These are phyloP conservation scores for Rambutsinella grinnellia DNA, from an alignment of 2,888 invertebrate genomes.

Conservation along the genomic window DNA sequence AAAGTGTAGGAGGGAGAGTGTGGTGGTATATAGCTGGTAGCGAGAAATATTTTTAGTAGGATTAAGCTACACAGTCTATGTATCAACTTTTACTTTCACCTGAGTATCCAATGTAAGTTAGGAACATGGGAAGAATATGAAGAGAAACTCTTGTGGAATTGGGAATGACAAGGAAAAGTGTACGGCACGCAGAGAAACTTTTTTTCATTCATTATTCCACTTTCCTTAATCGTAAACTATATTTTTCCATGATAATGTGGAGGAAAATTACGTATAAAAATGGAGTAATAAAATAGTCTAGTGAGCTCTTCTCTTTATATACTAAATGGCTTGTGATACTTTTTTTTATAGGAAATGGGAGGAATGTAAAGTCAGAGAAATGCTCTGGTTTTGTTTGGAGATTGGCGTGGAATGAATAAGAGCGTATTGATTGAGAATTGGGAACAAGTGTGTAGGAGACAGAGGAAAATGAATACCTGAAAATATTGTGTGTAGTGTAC, in stretches of 20 bases:
- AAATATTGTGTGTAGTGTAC: not conserved
- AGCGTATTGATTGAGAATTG: slow-evolving; percentile 4
- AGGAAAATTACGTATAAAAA: not conserved
- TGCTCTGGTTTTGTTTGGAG: not conserved
- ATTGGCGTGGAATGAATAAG: not conserved
- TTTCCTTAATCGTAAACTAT: not conserved
- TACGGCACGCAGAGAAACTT: not conserved
- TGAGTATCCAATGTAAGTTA: not conserved
- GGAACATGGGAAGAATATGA: not conserved
- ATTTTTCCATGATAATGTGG: not conserved
- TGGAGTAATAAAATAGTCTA: not conserved
- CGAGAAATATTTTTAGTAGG: not conserved
- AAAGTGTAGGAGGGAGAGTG: not conserved
- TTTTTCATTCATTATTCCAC: not conserved
- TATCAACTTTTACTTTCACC: not conserved
- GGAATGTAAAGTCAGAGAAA: not conserved
- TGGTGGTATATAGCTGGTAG: not conserved
- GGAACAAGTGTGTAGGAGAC: not conserved
- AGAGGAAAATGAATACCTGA: not conserved
- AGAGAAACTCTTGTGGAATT: not conserved
- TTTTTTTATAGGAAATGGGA: too few species aligned
- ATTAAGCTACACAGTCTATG: not conserved
- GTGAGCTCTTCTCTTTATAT: too few species aligned
- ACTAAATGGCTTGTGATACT: too few species aligned
- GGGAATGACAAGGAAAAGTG: not conserved